Evolutionary conservation across 2,113 vertebrate genomes (phyloP), one percentile per base, ranked within the genome.

Genomic region (Bos javanicus): DNA sequence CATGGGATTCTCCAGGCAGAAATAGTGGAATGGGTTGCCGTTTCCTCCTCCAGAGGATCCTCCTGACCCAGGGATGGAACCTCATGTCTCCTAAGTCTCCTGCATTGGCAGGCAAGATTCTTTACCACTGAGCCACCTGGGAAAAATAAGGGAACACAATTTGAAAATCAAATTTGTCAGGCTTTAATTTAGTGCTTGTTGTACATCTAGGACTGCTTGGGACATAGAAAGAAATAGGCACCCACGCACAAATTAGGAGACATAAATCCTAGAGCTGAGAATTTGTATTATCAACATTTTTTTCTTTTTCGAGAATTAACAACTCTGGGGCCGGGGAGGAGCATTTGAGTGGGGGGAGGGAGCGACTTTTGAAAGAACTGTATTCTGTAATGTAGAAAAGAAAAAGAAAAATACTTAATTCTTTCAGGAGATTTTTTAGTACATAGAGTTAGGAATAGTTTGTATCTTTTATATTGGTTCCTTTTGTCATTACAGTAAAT

Each of bases 381-480:
- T 84, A 6, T 57, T 62, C 33, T 93, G 4, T 82, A 96, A 78
- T 90, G 7, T 84, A 60, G 25, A 78, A 80, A 85, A 62, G 12
- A 91, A 94, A 96, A 82, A n/a, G 16, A 59, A 74, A 86, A 80
- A 23, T 92, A 39, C 25, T 76, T 93, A 87, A 89, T 83, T 93
- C 9, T 91, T 87, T 87, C 25, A 59, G 60, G 54, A 89, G 26
- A 33, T 50, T 90, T 96, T 96, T 94, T 67, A 91, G 39, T 87
- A 87, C n/a, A n/a, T 96, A 19, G 57, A 90, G 57, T 94, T 90
- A 96, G 67, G 23, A 92, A 90, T 85, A 94, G 92, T 97, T 89
- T 92, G 30, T 67, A 83, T 90, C 48, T 90, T 95, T 97, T 83
- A 46, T 60, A 87, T 82, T 84, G 33, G 39, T 80, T 97, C 43